Conservation (phyloP, 2,797 vertebrate species). For the Setipinna tenuifilis region DNA sequence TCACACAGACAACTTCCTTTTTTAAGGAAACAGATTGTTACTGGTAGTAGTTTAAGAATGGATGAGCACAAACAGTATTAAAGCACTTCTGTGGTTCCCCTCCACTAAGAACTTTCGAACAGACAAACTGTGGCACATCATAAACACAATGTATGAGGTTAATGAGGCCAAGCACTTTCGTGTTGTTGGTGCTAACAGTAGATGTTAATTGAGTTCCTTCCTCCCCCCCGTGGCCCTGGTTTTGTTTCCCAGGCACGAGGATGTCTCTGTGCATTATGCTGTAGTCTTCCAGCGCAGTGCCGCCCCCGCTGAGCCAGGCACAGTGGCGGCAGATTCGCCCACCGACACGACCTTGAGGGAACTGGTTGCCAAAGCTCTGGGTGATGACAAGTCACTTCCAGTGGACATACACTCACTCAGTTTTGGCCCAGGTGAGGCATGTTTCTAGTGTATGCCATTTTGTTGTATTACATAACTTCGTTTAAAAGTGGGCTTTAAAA, state of each 20-base stretch:
- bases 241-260: slow-evolving; percentile 60
- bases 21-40: slow-evolving; percentile 25
- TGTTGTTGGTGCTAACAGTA: background rate
- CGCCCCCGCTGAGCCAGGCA: slow-evolving; percentile 47
- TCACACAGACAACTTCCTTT: slow-evolving; percentile 41
- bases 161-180: background rate
- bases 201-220: background rate
- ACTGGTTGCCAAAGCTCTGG: slow-evolving; percentile 82
- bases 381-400: slow-evolving; percentile 78
- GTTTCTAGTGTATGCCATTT: background rate
- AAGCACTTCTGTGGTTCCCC: background rate
- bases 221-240: background rate
- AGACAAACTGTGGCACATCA: background rate
- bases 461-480: background rate
- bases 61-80: slow-evolving; percentile 25
- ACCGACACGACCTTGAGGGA: slow-evolving; percentile 78
- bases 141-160: background rate
- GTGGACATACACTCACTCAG: slow-evolving; percentile 82
- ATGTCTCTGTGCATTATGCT: slow-evolving; percentile 77
- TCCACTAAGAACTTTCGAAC: background rate
- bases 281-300: slow-evolving; percentile 82
- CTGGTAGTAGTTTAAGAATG: slow-evolving; percentile 32
- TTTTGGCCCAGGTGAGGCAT: slow-evolving; percentile 75
- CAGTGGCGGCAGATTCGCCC: slow-evolving; percentile 46
- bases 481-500: too few species aligned